Evolutionary conservation across 2,888 invertebrate species (phyloP).

Genomic region (Asteroscopus sphinx): DNA sequence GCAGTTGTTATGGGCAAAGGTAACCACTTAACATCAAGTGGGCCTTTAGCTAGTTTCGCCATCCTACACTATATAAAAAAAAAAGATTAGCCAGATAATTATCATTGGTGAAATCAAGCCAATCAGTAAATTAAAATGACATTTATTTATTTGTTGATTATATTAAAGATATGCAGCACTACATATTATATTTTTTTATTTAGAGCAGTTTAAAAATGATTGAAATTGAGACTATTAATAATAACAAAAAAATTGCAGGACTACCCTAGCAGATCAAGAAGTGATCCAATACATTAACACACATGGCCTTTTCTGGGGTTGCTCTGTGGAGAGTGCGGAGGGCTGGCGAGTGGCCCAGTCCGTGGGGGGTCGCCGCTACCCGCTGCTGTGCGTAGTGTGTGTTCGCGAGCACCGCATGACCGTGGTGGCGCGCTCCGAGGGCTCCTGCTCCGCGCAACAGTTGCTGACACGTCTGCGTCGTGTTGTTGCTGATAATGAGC

Average conservation of each 20-base stretch:
- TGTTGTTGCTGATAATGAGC: constrained; percentile 96
- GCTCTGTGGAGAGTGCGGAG: constrained; percentile 96
- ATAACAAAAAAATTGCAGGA: constrained; percentile 77
- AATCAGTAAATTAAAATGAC: no score
- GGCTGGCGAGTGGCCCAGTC: constrained; percentile 98
- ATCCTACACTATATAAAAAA: no score
- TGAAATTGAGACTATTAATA: no score
- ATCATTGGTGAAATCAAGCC: no score
- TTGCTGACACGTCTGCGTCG: constrained; percentile 93
- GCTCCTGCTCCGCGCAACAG: constrained; percentile 93
- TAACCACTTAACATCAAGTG: no score
- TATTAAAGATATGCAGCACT: no score
- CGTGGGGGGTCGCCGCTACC: constrained; percentile 94
- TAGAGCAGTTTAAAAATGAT: neutral
- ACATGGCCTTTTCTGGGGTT: constrained; percentile 97
- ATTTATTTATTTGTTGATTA: no score
- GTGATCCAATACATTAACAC: constrained; percentile 95
- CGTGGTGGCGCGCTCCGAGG: constrained; percentile 97
- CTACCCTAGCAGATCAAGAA: constrained; percentile 92
- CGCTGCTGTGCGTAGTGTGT: constrained; percentile 97
- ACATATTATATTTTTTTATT: no score
- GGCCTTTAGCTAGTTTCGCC: no score
- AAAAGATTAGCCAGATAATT: no score
- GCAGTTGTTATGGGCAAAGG: no score
- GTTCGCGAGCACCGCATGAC: constrained; percentile 98